Evolutionary conservation across 2,797 vertebrate genomes (phyloP).

Genomic region (Psittacula echo): DNA sequence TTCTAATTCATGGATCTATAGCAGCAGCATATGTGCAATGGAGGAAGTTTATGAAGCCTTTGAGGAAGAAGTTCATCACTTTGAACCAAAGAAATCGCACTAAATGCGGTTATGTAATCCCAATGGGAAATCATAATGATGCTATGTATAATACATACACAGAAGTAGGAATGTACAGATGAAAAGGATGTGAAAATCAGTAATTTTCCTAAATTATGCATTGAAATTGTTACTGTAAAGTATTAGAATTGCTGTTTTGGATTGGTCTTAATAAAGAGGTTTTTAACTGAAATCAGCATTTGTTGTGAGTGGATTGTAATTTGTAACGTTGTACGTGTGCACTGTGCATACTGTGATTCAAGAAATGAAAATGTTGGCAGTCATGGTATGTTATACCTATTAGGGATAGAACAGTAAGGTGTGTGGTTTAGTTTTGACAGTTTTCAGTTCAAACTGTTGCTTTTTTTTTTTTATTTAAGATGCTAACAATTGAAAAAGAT

Average conservation of each 20-base stretch:
- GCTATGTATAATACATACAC: not conserved
- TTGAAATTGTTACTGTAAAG: not conserved
- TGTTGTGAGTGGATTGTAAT: not conserved
- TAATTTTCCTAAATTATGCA: conserved; percentile 31
- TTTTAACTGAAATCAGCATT: not conserved
- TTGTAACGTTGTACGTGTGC: not conserved
- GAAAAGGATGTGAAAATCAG: not conserved
- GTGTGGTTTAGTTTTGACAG: not conserved
- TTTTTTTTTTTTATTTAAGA: not conserved
- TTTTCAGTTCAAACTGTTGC: not conserved
- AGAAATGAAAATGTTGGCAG: not conserved
- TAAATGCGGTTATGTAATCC: conserved; percentile 14
- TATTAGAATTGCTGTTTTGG: not conserved
- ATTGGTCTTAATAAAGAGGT: conserved; percentile 16
- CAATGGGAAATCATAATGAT: conserved; percentile 40
- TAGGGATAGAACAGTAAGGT: not conserved
- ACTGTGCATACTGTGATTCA: not conserved
- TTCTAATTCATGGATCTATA: not conserved
- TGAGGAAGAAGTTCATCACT: not conserved
- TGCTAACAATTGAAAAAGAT: not conserved
- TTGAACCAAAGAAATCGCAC: not conserved
- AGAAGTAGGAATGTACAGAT: not conserved
- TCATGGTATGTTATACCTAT: not conserved
- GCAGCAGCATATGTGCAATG: not conserved
- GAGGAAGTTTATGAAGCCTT: not conserved